Conservation (phyloP, 2,113 vertebrate genomes). For the Lepus americanus region DNA sequence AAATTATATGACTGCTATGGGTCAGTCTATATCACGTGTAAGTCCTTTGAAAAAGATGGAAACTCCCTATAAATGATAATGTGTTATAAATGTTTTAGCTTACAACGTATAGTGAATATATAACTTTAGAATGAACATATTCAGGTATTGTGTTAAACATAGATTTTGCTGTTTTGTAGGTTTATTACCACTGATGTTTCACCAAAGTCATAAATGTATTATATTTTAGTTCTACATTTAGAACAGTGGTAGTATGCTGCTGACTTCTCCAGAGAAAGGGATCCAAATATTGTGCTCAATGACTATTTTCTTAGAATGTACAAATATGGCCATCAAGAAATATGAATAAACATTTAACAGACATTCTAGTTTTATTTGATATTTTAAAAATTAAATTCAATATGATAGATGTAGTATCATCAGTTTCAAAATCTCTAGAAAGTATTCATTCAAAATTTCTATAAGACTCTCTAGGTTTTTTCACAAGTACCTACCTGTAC, state of each 20-base stretch:
- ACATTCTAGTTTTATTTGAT: constrained; percentile 8
- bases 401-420: not conserved
- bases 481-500: not conserved
- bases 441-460: constrained; percentile 30
- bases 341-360: constrained; percentile 46
- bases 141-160: not conserved
- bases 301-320: constrained; percentile 33
- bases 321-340: constrained; percentile 38
- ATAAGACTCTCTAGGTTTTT: constrained; percentile 12
- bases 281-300: constrained; percentile 1
- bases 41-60: not conserved
- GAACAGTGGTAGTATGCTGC: constrained; percentile 8
- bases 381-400: constrained; percentile 57
- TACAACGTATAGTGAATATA: not conserved
- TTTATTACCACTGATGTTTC: constrained; percentile 16
- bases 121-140: constrained; percentile 45
- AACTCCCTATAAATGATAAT: not conserved
- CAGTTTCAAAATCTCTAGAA: not conserved
- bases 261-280: constrained; percentile 25
- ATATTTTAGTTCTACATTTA: constrained; percentile 21
- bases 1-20: constrained; percentile 9
- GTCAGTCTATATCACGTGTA: not conserved
- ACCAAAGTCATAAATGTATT: constrained; percentile 11
- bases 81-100: constrained; percentile 8
- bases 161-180: not conserved